Evolutionary conservation across 2,113 vertebrate species (phyloP).

Genomic region (Columba janthina): DNA sequence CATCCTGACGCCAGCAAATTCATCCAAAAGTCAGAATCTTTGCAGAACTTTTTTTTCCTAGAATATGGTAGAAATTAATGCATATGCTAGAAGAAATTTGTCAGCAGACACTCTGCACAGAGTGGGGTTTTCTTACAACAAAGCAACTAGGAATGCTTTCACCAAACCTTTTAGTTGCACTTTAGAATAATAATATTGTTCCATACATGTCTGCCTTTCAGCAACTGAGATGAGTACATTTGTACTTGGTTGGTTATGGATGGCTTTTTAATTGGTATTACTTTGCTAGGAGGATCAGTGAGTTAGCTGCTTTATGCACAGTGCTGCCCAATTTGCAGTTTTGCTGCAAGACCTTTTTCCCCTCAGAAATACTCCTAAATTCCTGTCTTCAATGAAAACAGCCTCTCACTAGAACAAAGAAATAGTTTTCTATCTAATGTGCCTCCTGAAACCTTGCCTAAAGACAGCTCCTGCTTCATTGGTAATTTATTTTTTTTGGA

Average conservation of each 20-base stretch:
- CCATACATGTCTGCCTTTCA: neutral
- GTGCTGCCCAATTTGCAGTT: neutral
- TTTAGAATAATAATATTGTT: neutral
- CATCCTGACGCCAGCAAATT: neutral
- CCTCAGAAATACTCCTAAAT: conserved; percentile 44
- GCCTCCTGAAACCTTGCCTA: conserved; percentile 36
- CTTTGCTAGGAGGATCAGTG: conserved; percentile 42
- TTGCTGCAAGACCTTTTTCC: conserved; percentile 40
- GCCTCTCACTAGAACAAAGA: conserved; percentile 36
- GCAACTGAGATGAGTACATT: neutral
- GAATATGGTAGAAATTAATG: neutral
- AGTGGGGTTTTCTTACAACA: neutral
- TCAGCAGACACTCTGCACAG: neutral
- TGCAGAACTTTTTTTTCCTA: neutral
- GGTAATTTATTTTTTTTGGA: conserved; percentile 36
- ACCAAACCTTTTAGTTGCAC: neutral
- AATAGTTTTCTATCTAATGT: conserved; percentile 54
- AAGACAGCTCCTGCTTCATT: conserved; percentile 26
- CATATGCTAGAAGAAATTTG: neutral
- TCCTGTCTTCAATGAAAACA: conserved; percentile 49
- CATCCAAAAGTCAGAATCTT: neutral
- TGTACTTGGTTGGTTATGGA: neutral
- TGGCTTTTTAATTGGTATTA: conserved; percentile 43
- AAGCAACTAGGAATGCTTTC: neutral
- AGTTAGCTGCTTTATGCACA: neutral